Evolutionary conservation across 2,888 invertebrate species (phyloP).

Genomic region (Meiosimyza platycephala): DNA sequence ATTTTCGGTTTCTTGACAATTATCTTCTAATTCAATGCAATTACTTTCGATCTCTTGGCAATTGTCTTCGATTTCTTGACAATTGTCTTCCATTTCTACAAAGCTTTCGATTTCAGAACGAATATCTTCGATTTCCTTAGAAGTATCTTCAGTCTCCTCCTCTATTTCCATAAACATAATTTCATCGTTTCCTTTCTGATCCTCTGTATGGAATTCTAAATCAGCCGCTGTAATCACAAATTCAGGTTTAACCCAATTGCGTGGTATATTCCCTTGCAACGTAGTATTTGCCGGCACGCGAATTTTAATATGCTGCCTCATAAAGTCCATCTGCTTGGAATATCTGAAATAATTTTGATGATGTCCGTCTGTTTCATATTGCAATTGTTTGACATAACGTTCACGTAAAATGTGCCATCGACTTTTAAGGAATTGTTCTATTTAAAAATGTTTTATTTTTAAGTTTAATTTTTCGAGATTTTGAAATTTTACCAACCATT

Average conservation of each 20-base stretch:
- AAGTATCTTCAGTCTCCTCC: slow-evolving; percentile 12
- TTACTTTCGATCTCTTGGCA: no score
- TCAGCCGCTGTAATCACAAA: slow-evolving; percentile 50
- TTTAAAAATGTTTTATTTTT: no score
- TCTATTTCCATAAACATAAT: slow-evolving; percentile 27
- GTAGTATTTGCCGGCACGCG: slow-evolving; percentile 18
- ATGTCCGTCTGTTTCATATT: not conserved
- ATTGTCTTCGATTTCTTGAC: no score
- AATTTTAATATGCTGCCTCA: slow-evolving; percentile 39
- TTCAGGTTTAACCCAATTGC: slow-evolving; percentile 44
- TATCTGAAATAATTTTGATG: slow-evolving; percentile 40
- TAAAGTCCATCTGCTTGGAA: slow-evolving; percentile 43
- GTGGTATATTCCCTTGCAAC: slow-evolving; percentile 24
- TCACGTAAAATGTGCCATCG: slow-evolving; percentile 50
- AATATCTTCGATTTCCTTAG: no score
- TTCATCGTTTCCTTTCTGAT: slow-evolving; percentile 39
- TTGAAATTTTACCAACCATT: slow-evolving; percentile 41
- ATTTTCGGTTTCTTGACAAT: no score
- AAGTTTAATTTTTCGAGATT: not conserved
- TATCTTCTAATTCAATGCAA: no score
- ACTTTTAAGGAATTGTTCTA: slow-evolving; percentile 48
- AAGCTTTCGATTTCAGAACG: no score
- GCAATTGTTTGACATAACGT: slow-evolving; percentile 39
- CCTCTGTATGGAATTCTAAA: slow-evolving; percentile 44
- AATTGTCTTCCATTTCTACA: no score